Base-by-base conservation (phyloP, 2,797 vertebrate genomes). In the Takifugu ocellatus region DNA sequence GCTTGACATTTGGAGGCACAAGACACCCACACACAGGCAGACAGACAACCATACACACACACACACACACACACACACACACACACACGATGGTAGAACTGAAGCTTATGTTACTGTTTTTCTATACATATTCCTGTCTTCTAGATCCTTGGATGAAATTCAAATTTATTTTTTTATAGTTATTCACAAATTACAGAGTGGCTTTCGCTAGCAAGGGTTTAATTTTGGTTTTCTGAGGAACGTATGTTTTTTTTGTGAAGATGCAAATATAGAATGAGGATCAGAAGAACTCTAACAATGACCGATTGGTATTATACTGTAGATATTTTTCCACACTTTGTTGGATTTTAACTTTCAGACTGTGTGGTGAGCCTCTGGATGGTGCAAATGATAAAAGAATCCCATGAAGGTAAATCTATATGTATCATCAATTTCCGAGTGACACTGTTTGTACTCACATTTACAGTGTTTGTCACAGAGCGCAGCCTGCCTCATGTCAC, bases 401-500 rank as follows among this genome's bases (percentile, higher is more conserved):
- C 44, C 6, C n/a, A 46, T 14, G 7, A 46, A 25, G 3, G 2
- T 16, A 25, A 31, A 45, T 54, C 49, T 29, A 25, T 17, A 17
- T 43, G 57, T 25, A 21, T 65, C 31, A 15, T 33, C 0, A 5
- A 25, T 17, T 49, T 27, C 51, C 49, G 49, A 29, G 36, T 33
- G 36, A 54, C 14, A 25, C 25, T 15, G 3, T 25, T 25, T 36
- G 25, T 78, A 92, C 95, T 96, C 87, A 98, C 96, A 95, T 90
- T 98, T 98, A 88, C 94, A 94, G 67, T 98, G 96, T 66, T 89
- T 93, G 92, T 98, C 96, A 3, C 96, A 98, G 65, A 98, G 91
- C 0, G 95, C 95, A 0, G 94, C 89, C 1, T 94, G 89, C 73
- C 96, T 90, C 97, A 99, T 99, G 90, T 99, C 97, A 45, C 97